Evolutionary conservation across 2,113 vertebrate genomes (phyloP), one percentile per base, ranked within the genome.

Genomic region (Isichthys henryi): DNA sequence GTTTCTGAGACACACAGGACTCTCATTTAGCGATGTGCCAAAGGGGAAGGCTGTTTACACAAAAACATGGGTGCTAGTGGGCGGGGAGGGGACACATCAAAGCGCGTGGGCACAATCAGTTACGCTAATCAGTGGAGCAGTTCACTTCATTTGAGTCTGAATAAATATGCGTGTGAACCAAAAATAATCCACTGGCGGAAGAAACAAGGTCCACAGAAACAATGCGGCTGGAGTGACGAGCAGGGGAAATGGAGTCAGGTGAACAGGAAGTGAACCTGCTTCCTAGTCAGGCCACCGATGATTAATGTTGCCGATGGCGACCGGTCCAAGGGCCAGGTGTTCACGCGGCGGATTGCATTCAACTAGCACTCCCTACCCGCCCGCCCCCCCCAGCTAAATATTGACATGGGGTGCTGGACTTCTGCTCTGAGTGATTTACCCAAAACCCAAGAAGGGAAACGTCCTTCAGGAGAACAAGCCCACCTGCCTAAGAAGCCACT

Each of bases 231-330:
- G 89, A 93, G 94, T 93, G 93, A 94, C 94, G 87, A 66, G 85
- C 88, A 90, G 90, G 92, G 95, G 95, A 96, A 95, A 93, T 93
- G 92, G 92, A 92, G 95, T 96, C 94, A 94, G 95, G 92, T 90
- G 94, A 94, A 92, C 91, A 93, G 95, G 96, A 96, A 95, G 94
- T 93, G 91, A 70, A 91, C 52, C 90, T 31, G 91, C 92, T 96
- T 96, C 96, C 96, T 88, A 90, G 89, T 92, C 87, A 89, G 93
- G 93, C 35, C 92, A 91, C 87, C 92, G 91, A 92, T 94, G 94
- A 95, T 94, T 95, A 93, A 93, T 91, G 91, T 92, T 95, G 94
- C 95, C 93, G 93, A 94, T 90, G 92, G 49, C 39, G 91, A 92
- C 91, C 45, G 87, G 89, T 91, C 70, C 62, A 90, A 53, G 92